Evolutionary conservation across 2,888 invertebrate species (phyloP).

Genomic region (Nesidiocoris tenuis): DNA sequence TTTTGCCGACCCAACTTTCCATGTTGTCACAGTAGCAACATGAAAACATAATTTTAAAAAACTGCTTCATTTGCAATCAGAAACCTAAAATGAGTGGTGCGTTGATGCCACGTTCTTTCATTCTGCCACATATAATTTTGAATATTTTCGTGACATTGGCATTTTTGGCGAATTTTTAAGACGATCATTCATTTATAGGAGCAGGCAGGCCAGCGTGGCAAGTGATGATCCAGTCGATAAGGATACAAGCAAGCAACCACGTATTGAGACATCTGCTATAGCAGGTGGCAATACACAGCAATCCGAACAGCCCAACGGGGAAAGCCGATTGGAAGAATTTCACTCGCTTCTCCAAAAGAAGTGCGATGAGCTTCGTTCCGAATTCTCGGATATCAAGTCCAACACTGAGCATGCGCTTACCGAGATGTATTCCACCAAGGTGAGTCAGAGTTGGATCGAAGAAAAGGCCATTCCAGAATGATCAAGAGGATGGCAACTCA

Average conservation of each 20-base stretch:
- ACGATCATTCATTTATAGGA: conserved; percentile 10
- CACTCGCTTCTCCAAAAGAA: conserved; percentile 46
- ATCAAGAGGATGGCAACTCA: no score
- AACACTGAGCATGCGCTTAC: conserved; percentile 38
- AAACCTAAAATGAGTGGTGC: no score
- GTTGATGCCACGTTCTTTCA: no score
- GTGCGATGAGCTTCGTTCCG: conserved; percentile 43
- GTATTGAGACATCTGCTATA: not conserved
- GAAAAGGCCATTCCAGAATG: no score
- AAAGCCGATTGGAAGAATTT: conserved; percentile 32
- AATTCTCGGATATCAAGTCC: conserved; percentile 43
- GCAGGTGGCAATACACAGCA: not conserved
- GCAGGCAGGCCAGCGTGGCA: conserved; percentile 43
- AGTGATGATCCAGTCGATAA: conserved; percentile 1
- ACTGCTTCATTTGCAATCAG: no score
- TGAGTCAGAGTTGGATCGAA: no score
- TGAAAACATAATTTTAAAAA: no score
- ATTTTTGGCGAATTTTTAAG: no score
- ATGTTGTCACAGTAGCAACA: no score
- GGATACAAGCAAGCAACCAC: not conserved
- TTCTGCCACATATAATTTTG: no score
- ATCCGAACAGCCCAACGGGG: not conserved
- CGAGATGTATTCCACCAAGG: conserved; percentile 44
- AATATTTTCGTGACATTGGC: no score
- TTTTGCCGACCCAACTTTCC: no score